A percentile compares a stretch with the other conserved stretches of the same genome.
Conservation (phyloP, 2,113 vertebrate species). For the Nothocercus julius region DNA sequence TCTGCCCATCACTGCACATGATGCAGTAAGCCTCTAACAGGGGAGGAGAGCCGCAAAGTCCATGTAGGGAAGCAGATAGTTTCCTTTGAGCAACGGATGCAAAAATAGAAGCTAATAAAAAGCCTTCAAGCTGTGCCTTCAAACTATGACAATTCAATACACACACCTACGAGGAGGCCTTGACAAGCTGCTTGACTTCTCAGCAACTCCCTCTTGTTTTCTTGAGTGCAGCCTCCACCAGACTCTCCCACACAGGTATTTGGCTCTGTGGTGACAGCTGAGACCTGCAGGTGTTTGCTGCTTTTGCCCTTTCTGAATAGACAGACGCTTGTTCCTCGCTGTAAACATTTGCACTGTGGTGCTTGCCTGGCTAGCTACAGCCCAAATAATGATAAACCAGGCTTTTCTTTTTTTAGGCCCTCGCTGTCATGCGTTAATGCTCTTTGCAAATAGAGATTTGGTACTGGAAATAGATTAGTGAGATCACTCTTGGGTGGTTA, state of each 20-base stretch:
- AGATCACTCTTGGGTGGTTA: constrained; percentile 26
- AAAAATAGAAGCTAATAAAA: constrained; percentile 86
- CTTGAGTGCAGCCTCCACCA: constrained; percentile 63
- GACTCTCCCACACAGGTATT: constrained; percentile 70
- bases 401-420: constrained; percentile 13
- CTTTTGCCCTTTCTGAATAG: constrained; percentile 23
- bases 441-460: constrained; percentile 47
- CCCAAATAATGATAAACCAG: constrained; percentile 28
- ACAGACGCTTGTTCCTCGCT: constrained; percentile 16
- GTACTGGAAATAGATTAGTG: constrained; percentile 34
- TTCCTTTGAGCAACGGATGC: constrained; percentile 74
- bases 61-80: constrained; percentile 80
- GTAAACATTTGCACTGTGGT: constrained; percentile 28
- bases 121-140: constrained; percentile 80
- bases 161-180: constrained; percentile 82
- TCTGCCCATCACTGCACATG: constrained; percentile 73
- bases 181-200: constrained; percentile 80
- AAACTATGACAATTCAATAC: constrained; percentile 79
- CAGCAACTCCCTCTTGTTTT: constrained; percentile 76
- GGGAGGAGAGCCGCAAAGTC: constrained; percentile 73
- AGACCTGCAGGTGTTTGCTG: constrained; percentile 76
- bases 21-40: constrained; percentile 72
- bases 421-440: constrained; percentile 29
- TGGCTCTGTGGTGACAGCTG: constrained; percentile 67
- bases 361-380: constrained; percentile 22